Conservation (phyloP, 2,797 vertebrate species). For the Scyliorhinus canicula region DNA sequence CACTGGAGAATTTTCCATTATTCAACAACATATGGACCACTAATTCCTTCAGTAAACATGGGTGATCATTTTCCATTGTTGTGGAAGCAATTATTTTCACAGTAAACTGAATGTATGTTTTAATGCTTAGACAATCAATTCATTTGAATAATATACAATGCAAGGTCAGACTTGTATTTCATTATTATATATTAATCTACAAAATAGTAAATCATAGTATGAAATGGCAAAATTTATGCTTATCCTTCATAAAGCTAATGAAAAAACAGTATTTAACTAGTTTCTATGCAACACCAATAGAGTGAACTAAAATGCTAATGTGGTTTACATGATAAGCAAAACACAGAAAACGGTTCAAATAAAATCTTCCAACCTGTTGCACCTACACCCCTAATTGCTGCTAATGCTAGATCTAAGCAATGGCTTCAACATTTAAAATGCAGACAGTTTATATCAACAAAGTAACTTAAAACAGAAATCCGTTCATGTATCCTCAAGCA, state of each 20-base stretch:
- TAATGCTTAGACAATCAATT: not conserved
- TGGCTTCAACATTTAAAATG: not conserved
- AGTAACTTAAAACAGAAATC: not conserved
- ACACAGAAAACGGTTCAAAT: not conserved
- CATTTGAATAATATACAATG: constrained; percentile 6
- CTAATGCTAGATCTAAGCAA: not conserved
- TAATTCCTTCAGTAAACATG: constrained; percentile 60
- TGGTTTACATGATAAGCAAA: not conserved
- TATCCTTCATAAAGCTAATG: not conserved
- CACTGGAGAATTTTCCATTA: constrained; percentile 62
- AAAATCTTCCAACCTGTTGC: not conserved
- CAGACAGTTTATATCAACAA: not conserved
- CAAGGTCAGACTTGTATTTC: not conserved
- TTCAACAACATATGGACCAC: constrained; percentile 64
- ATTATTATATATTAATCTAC: not conserved
- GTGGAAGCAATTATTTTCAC: constrained; percentile 64
- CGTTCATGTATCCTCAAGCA: not conserved
- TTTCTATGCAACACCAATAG: not conserved
- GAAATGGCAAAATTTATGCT: not conserved
- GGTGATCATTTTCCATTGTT: constrained; percentile 66
- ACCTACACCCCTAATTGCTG: not conserved
- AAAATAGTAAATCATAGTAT: not conserved
- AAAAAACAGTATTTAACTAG: constrained; percentile 7
- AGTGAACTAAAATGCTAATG: not conserved
- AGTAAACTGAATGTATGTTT: constrained; percentile 56